Base-by-base conservation (phyloP, 2,797 vertebrate species). In the Gorsachius magnificus region DNA sequence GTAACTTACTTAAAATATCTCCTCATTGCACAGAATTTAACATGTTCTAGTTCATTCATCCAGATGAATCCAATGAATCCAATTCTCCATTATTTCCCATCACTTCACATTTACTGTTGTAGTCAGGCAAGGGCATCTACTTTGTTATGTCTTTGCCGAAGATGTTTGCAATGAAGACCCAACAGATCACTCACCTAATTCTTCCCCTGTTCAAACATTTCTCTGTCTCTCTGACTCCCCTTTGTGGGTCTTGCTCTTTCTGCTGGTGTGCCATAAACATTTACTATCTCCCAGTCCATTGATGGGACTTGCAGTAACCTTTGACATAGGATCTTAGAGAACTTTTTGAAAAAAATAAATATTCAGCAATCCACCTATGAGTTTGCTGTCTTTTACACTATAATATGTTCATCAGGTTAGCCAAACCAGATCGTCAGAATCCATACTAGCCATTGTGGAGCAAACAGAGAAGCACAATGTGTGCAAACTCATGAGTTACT, bases 1-100 rank as follows among this genome's bases (percentile, higher is more conserved):
- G 65, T 93, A 75, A 83, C 78, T 91, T 81, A 85, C 38, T 85
- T 87, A 68, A 90, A 92, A 64, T 80, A 83, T 20, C 70, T 94
- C 70, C 46, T 87, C 31, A 28, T 12, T 93, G 79, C 76, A 86
- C 25, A 72, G 66, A 90, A 82, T 95, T 88, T 64, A 79, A 63
- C 66, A 63, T 68, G 48, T 57, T 93, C 79, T 48, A 29, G 53
- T 61, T 94, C 24, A 5, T 74, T 91, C 65, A 81, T 80, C 65
- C 53, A 35, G 66, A 56, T 76, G 38, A 96, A 85, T 87, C 63
- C 0, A 0, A 36, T 92, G 57, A 31, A 70, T 89, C 92, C 77
- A 71, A 38, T 87, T 92, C 41, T 38, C 51, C 2, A 0, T 69
- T 83, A 33, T 74, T 89, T 89, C 63, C 72, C n/a, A 64, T 50